Evolutionary conservation across 2,113 vertebrate species (phyloP), one percentile per base, ranked within the genome.

Genomic region (Dromiciops gliroides): DNA sequence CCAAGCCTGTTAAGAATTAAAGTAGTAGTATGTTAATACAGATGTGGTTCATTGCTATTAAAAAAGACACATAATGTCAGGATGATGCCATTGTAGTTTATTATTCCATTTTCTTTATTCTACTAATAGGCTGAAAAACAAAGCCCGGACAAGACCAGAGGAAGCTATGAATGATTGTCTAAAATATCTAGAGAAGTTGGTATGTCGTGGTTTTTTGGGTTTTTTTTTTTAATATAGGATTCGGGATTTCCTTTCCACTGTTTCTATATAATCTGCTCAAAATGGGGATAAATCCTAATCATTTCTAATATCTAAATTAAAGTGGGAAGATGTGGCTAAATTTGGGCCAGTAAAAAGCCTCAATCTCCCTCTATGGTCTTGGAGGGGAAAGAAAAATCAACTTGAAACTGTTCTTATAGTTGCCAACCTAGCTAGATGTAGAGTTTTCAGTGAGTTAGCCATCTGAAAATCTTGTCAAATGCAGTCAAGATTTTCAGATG

Each of bases 81-180:
- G 92, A 90, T 23, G 48, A 83, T 90, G 92, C 89, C 7, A 50
- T 22, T 67, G 19, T 88, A 37, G 0, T 67, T 90, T 96, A 23
- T 5, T 92, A 56, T 94, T 16, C 3, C 2, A 19, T 95, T 95
- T 90, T 94, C 92, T 98, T 94, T 96, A 48, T 97, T 97, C 92
- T 92, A 50, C 22, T 37, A 50, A 49, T 93, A 96, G 92, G 60
- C 91, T 95, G 50, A 92, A 98, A 90, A 25, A 28, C 53, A 97
- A 92, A 89, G 90, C 97, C 94, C 93, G 88, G 37, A 96, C 50
- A 49, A 97, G 97, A 93, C 96, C 96, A 60, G 47, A 50, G 7
- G 96, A 98, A 96, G 88, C 89, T 0, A 89, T 91, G 89, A 44
- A 50, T 48, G 96, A 60, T 48, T 97, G 92, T 94, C 90, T 97